Base-by-base conservation (phyloP, 2,888 invertebrate species). In the Ctenicera cuprea region DNA sequence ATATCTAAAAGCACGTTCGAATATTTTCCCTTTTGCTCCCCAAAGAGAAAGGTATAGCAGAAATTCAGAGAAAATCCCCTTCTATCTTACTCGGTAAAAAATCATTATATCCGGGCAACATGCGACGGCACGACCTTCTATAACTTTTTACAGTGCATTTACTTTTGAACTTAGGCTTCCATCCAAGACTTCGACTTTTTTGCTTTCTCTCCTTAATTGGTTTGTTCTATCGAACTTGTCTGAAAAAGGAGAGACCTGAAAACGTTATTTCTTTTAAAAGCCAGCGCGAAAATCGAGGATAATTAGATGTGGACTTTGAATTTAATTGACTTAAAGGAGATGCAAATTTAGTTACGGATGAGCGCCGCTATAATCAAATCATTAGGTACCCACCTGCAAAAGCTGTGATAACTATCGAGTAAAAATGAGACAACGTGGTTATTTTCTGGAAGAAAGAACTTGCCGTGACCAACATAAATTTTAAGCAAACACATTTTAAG, bases 91-190 rank as follows among this genome's bases (percentile, higher is more conserved):
- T 62, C 62, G 68, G 61, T 69, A 69, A 69, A 69, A 69, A 69
- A 69, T 69, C 62, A 69, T 69, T 69, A 69, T 69, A 69, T 69
- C 69, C 62, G 50, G 69, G 52, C 69, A 69, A 69, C 69, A 69
- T 62, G 69, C 69, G 69, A 69, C 62, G 69, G 62, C 69, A 69
- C 69, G 69, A 62, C 52, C 69, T 69, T 69, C 61, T 62, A 69
- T 62, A 62, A 69, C 69, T 69, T 69, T 69, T 69, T 69, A 69
- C 62, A 52, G 62, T 69, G 69, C 52, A 62, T 69, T 69, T 69
- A 62, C 69, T 69, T 69, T 69, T 41, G 62, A 69, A 52, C 61
- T 66, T 68, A 61, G 48, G 43, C 59, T 61, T 43, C 50, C 62
- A 62, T 26, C 69, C 52, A 52, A 61, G 43, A 69, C 69, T 68